Percentiles rank a stretch among this genome's conserved stretches.
Conservation (phyloP, 2,888 invertebrate species). For the Standfussiana lucernea region DNA sequence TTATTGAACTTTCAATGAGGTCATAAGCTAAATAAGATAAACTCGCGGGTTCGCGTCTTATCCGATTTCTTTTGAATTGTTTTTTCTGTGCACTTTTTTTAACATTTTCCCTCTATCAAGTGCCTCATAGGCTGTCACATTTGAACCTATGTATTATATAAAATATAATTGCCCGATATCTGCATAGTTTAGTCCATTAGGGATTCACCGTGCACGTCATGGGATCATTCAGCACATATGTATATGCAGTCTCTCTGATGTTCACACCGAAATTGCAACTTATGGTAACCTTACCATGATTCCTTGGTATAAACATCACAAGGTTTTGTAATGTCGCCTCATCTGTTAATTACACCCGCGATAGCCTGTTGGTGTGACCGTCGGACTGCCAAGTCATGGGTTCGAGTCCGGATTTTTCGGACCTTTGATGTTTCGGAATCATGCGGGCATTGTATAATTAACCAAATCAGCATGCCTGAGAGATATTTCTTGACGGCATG, state of each 20-base stretch:
- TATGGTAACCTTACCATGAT: background rate
- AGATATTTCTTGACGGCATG: background rate
- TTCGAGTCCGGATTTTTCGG: background rate
- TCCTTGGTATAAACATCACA: background rate
- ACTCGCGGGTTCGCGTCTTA: background rate
- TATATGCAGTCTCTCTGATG: background rate
- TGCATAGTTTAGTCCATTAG: conserved; percentile 46
- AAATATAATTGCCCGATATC: conserved; percentile 9
- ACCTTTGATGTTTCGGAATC: background rate
- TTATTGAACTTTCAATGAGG: background rate
- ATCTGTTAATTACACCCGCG: background rate
- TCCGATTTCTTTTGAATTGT: background rate
- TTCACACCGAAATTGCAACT: background rate
- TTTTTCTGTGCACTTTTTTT: background rate
- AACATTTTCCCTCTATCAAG: no score
- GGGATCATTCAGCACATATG: background rate
- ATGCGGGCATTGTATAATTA: background rate
- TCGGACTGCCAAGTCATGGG: background rate
- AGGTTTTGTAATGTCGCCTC: background rate
- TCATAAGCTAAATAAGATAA: conserved; percentile 27
- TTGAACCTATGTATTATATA: background rate
- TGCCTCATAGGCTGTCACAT: background rate
- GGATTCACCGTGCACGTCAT: conserved; percentile 27
- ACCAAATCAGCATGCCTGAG: background rate
- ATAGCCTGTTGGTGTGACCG: background rate